Evolutionary conservation across 2,888 invertebrate species (phyloP).

Genomic region (Lottia gigantea): DNA sequence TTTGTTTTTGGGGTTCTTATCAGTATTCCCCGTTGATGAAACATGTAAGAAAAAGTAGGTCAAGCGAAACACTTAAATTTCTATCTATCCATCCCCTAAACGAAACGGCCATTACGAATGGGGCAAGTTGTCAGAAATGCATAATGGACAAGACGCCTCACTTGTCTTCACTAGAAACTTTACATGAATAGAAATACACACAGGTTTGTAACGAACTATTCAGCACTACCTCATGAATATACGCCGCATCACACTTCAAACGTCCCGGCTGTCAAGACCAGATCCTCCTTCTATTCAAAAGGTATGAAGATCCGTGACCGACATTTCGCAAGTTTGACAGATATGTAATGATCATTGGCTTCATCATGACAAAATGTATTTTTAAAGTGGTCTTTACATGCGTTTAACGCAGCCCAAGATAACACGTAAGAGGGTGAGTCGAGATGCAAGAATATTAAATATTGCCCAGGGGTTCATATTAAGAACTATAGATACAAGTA

Average conservation of each 20-base stretch:
- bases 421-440: background rate
- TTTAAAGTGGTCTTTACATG: no score
- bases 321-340: slow-evolving; percentile 7
- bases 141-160: background rate
- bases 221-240: background rate
- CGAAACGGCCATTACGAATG: background rate
- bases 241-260: slow-evolving; percentile 4
- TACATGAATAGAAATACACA: background rate
- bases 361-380: background rate
- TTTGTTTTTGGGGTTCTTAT: no score
- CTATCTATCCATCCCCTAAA: background rate
- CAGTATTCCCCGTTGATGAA: no score
- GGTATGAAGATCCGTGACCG: background rate
- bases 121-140: no score
- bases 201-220: background rate
- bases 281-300: background rate
- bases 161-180: background rate
- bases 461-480: background rate
- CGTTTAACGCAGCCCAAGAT: background rate
- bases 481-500: background rate
- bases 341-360: background rate
- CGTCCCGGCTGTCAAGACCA: background rate
- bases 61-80: slow-evolving; percentile 1
- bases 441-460: background rate
- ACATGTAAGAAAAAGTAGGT: background rate